These are phyloP conservation scores for Chironomus riparius DNA, from an alignment of 2,888 invertebrate genomes.

Conservation along the genomic window DNA sequence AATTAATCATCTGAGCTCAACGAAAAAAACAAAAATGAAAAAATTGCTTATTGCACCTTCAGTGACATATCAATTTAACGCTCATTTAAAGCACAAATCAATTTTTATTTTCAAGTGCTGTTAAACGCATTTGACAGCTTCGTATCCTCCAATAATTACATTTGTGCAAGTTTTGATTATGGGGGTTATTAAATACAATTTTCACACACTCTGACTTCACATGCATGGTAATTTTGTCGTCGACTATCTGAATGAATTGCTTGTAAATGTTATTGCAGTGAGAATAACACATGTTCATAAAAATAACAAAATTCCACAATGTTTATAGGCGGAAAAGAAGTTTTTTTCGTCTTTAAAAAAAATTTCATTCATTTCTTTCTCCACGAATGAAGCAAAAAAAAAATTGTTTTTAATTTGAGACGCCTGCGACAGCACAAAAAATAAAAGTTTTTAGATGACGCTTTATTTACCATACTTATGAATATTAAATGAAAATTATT, in stretches of 20 bases:
- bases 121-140: not conserved
- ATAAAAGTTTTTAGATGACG: not conserved
- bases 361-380: not conserved
- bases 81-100: not conserved
- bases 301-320: too few relatives aligned
- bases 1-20: not conserved
- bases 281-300: not conserved
- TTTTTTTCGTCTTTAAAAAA: not conserved
- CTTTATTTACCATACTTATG: not conserved
- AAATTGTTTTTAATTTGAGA: not conserved
- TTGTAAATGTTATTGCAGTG: not conserved
- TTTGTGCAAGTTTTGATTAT: not conserved
- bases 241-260: too few relatives aligned
- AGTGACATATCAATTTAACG: not conserved
- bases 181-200: constrained; percentile 1
- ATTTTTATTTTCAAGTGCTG: too few relatives aligned
- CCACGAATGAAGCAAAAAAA: not conserved
- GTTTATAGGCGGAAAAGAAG: not conserved
- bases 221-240: too few relatives aligned
- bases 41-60: not conserved
- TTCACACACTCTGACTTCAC: not conserved
- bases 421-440: not conserved
- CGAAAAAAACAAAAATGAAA: too few relatives aligned
- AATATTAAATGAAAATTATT: not conserved
- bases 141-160: not conserved